Conservation (phyloP, 2,113 vertebrate species). For the Pterocles burchelli region DNA sequence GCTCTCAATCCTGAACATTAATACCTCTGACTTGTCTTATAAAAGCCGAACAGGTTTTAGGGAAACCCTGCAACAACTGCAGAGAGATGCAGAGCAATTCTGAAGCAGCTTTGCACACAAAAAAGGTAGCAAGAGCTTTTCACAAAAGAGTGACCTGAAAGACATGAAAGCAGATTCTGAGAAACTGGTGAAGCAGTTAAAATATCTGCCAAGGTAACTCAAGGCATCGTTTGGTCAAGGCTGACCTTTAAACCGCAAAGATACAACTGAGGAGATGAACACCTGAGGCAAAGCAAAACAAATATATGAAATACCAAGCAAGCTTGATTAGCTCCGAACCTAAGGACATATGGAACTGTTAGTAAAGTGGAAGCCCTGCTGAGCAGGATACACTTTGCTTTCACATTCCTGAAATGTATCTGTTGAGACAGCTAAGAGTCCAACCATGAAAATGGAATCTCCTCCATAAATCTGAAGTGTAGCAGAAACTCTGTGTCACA, state of each 20-base stretch:
- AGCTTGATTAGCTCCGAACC: constrained; percentile 21
- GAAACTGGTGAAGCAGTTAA: not conserved
- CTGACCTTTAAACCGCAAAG: not conserved
- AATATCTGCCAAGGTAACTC: not conserved
- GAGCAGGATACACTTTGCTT: not conserved
- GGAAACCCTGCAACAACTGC: not conserved
- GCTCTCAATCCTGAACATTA: not conserved
- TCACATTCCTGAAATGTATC: constrained; percentile 19
- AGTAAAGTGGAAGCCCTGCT: not conserved
- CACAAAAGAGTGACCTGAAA: not conserved
- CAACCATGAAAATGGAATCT: not conserved
- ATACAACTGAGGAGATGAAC: not conserved
- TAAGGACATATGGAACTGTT: constrained; percentile 33
- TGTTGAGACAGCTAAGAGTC: not conserved
- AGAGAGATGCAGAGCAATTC: not conserved
- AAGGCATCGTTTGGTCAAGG: not conserved
- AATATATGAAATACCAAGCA: not conserved
- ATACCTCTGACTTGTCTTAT: not conserved
- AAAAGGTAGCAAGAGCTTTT: not conserved
- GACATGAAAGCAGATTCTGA: not conserved
- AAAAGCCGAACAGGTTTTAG: not conserved
- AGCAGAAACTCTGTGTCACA: not conserved
- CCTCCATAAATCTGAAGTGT: not conserved
- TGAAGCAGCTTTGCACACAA: not conserved
- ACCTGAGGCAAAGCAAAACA: constrained; percentile 14